Base-by-base conservation (phyloP, 1,140 invertebrate species). In the Bombus fervidus region DNA sequence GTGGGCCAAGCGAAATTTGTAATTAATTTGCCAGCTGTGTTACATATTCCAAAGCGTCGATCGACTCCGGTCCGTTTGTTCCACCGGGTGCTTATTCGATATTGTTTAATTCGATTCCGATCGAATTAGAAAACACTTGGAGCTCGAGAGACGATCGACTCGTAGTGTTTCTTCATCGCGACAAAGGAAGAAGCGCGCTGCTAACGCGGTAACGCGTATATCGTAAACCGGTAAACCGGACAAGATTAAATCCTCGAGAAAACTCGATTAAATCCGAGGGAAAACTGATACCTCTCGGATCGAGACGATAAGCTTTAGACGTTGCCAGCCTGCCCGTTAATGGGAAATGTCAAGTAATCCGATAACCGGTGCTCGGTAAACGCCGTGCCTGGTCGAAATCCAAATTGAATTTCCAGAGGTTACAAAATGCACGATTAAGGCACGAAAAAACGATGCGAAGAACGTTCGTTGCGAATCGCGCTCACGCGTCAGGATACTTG, bases 261-360 rank as follows among this genome's bases (percentile, higher is more conserved):
- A 53, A 53, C 47, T 53, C 47, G 47, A 53, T 53, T 53, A 53
- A 53, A 22, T 53, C n/a, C 13, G 4, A 41, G 37, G 39, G 39
- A 74, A 74, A 87, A 84, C 77, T 87, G 87, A 81, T 85, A 87
- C 47, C 59, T n/a, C 31, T 85, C 77, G 83, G 75, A 79, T 37
- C 39, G 72, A 74, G 53, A 80, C 37, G 87, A 89, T 89, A 88
- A 88, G 77, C 86, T 84, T 86, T 82, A 74, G 69, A 83, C 79
- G 69, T 86, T 77, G 62, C 68, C 37, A 81, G 86, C 37, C 59
- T 68, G 22, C n/a, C 43, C 18, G 68, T n/a, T 90, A 89, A 89
- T 87, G 85, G 85, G 89, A 90, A 89, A 89, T 77, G 77, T 87
- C 76, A 85, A 89, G 83, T 90, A 90, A 89, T 90, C 87, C 77